Conservation (phyloP, 2,113 vertebrate species). For the Arothron firmamentum region DNA sequence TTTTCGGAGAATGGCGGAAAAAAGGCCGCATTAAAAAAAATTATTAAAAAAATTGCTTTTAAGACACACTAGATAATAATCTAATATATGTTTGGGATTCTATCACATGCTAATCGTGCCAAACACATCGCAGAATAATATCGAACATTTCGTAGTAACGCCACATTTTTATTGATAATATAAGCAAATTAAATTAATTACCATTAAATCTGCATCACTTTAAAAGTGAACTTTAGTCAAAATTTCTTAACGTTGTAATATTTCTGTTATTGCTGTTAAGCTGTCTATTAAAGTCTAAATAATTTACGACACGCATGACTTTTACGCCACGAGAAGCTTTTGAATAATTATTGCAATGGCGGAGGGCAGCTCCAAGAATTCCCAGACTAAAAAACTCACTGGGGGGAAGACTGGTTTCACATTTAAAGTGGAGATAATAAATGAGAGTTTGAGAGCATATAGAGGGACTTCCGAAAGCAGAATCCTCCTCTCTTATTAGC, state of each 20-base stretch:
- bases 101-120: too few relatives aligned
- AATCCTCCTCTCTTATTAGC: conserved; percentile 44
- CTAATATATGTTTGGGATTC: too few relatives aligned
- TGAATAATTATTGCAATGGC: conserved; percentile 47
- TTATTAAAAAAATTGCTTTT: too few relatives aligned
- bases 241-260: neutral
- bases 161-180: too few relatives aligned
- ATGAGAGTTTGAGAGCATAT: conserved; percentile 50
- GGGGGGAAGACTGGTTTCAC: conserved; percentile 9
- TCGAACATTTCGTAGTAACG: too few relatives aligned
- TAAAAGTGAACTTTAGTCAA: neutral
- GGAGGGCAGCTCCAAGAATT: conserved; percentile 42
- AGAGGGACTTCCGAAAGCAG: conserved; percentile 42
- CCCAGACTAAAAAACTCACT: conserved; percentile 45
- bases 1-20: neutral
- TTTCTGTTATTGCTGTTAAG: neutral
- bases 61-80: too few relatives aligned
- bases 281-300: conserved; percentile 14
- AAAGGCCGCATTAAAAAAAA: neutral
- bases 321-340: conserved; percentile 35
- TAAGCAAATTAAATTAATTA: too few relatives aligned
- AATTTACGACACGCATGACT: conserved; percentile 35
- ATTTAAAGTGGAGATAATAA: conserved; percentile 52
- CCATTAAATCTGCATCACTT: neutral
- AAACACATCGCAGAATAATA: too few relatives aligned